phyloP scores from a whole-genome alignment of 2,797 vertebrate species.

The Limosa lapponica region DNA sequence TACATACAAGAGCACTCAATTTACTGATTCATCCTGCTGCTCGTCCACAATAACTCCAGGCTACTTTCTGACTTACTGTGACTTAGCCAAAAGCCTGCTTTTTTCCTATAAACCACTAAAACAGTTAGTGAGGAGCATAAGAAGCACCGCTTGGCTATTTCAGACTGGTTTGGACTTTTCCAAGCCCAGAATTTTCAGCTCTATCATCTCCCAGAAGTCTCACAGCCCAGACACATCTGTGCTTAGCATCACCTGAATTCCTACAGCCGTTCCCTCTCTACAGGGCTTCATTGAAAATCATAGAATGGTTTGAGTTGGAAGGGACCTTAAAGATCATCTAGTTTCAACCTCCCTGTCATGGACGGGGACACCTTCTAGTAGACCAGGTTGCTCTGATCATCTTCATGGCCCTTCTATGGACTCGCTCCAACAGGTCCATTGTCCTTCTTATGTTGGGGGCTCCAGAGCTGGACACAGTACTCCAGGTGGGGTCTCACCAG shows the following conservation, averaged over 20 bases:
- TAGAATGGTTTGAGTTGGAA: neutral
- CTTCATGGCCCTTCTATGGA: neutral
- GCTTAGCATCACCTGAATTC: neutral
- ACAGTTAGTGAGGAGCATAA: neutral
- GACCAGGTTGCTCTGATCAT: neutral
- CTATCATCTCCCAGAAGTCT: neutral
- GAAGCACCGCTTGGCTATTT: neutral
- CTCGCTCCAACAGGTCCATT: neutral
- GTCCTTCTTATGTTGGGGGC: neutral
- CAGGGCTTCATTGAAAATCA: neutral
- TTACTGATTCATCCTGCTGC: neutral
- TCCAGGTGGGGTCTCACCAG: neutral
- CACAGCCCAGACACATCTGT: neutral
- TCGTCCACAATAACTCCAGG: neutral
- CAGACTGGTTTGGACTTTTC: neutral
- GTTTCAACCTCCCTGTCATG: neutral
- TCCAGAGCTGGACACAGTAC: neutral
- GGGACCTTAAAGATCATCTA: neutral
- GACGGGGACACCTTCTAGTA: neutral
- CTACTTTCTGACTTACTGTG: neutral
- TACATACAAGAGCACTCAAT: neutral
- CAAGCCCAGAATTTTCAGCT: neutral
- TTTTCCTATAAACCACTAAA: neutral
- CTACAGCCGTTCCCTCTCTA: neutral
- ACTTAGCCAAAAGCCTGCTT: slow-evolving; percentile 12